Percentiles rank a stretch among this genome's conserved stretches.
These are phyloP conservation scores for Centropus bengalensis DNA, from an alignment of 2,113 vertebrate genomes.

Conservation along the genomic window DNA sequence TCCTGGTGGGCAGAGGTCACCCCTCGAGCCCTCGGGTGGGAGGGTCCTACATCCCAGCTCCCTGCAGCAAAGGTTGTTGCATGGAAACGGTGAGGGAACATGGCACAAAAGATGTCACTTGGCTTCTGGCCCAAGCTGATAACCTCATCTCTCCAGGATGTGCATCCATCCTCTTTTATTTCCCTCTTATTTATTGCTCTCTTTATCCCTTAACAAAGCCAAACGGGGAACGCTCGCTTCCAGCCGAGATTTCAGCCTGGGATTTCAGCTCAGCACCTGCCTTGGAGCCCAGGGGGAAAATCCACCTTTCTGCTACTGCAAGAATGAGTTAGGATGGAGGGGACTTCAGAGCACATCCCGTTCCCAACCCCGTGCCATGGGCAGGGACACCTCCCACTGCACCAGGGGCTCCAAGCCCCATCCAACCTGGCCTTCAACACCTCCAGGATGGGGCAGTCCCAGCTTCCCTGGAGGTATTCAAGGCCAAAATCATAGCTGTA, in stretches of 20 bases:
- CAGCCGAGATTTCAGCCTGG: neutral
- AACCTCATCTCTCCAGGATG: neutral
- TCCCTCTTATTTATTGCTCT: neutral
- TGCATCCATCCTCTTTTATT: neutral
- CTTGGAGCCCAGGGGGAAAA: neutral
- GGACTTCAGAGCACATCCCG: too few species aligned
- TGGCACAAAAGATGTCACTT: neutral
- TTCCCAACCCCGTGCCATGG: too few species aligned
- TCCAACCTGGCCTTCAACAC: too few species aligned
- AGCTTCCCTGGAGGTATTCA: too few species aligned
- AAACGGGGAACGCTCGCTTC: neutral
- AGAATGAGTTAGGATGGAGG: neutral
- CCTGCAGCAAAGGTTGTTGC: neutral
- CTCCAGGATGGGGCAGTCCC: too few species aligned
- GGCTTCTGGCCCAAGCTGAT: neutral
- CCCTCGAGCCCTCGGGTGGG: rapidly evolving
- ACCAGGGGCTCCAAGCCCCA: too few species aligned
- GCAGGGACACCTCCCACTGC: too few species aligned
- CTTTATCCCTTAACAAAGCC: neutral
- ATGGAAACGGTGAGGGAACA: neutral
- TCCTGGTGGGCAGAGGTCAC: neutral
- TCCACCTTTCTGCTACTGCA: neutral
- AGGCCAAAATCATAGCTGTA: too few species aligned
- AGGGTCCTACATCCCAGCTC: neutral
- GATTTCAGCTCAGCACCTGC: neutral